Evolutionary conservation across 1,140 invertebrate species (phyloP), one percentile per base, ranked within the genome.

Genomic region (Chironomus tepperi): DNA sequence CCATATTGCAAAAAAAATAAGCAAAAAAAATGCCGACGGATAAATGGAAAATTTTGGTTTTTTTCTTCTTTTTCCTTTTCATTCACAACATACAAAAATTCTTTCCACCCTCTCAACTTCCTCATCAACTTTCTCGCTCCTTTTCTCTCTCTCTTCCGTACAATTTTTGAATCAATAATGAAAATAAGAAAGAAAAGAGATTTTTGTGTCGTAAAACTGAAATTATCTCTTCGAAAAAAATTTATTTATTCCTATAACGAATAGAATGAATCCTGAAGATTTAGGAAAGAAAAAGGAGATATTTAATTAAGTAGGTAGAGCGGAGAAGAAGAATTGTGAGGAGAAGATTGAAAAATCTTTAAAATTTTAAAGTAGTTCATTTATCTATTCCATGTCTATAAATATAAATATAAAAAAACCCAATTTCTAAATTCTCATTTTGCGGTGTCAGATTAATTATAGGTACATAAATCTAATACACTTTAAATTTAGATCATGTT

Each of bases 1-100:
- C 19, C 12, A 18, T 47, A 57, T 19, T 57, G 15, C 6, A 43
- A 42, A 18, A 24, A 65, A 65, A 34, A 65, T 15, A 43, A 19
- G 21, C 7, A 18, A 24, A 65, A 65, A 34, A 65, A 65, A 43
- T 65, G 74, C 74, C 15, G 21, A 15, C 19, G 77, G 77, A 77
- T 77, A n/a, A 57, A 57, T 77, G 77, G 77, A 75, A 77, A 77
- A 74, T 70, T 75, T 76, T 76, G 76, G 74, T 75, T 75, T 79
- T 77, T 18, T 74, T 47, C 19, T 19, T 74, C 47, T 76, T 73
- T 43, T 74, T 75, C 75, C 76, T 75, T 43, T 74, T 75, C 75
- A 75, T 75, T 74, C 74, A 74, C 75, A 75, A 75, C 43, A 73
- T 65, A 24, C n/a, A 19, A 72, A 16, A 72, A 72, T 34, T 34